These are phyloP conservation scores for Stomorhina lunata DNA, from an alignment of 2,888 invertebrate species.

Conservation along the genomic window DNA sequence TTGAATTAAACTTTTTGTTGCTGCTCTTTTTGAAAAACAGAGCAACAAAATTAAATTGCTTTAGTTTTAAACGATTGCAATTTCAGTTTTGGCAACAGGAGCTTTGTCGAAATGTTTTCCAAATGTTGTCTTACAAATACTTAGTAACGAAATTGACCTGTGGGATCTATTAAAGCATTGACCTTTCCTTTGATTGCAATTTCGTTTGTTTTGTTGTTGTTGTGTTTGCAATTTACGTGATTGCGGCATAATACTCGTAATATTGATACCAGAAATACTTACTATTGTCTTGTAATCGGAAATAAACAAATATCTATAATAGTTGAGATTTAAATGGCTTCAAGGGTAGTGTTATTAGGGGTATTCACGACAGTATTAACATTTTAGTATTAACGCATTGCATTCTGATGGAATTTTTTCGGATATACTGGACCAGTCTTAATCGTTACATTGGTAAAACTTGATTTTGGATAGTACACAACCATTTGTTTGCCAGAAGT, in stretches of 20 bases:
- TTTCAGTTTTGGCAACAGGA: slow-evolving; percentile 4
- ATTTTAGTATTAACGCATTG: no score
- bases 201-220: neutral
- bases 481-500: no score
- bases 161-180: slow-evolving; percentile 41
- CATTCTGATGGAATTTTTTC: no score
- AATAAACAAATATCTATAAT: slow-evolving; percentile 9
- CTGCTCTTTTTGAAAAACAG: neutral
- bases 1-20: neutral
- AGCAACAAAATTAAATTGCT: slow-evolving; percentile 35
- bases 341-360: neutral
- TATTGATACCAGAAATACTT: neutral
- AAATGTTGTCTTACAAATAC: neutral
- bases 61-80: neutral
- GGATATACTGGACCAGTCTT: no score
- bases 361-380: neutral
- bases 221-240: slow-evolving; percentile 39
- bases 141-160: slow-evolving; percentile 39
- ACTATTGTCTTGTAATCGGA: slow-evolving; percentile 14
- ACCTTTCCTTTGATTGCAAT: slow-evolving; percentile 49
- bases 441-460: no score
- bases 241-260: neutral
- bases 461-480: no score
- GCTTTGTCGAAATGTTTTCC: slow-evolving; percentile 16
- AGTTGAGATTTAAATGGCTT: neutral